phyloP scores from a whole-genome alignment of 2,888 invertebrate species.

The Meiosimyza platycephala region DNA sequence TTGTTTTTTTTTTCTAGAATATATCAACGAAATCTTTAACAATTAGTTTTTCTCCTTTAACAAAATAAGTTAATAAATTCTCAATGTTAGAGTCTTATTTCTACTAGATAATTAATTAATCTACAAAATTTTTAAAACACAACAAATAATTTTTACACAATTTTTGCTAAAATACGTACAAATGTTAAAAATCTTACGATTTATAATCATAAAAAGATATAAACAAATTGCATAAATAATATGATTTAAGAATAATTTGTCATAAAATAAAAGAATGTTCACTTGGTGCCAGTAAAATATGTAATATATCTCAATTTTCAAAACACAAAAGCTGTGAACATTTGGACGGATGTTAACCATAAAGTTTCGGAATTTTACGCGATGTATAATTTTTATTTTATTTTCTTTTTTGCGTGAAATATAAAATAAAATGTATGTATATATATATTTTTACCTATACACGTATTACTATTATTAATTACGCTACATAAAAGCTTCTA shows the following conservation, averaged over 20 bases:
- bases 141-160: slow-evolving; percentile 24
- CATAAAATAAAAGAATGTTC: slow-evolving; percentile 42
- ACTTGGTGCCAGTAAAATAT: slow-evolving; percentile 34
- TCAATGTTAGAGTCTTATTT: slow-evolving; percentile 34
- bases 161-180: slow-evolving; percentile 9
- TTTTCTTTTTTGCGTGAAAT: background rate
- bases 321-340: slow-evolving; percentile 46
- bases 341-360: slow-evolving; percentile 46
- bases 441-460: slow-evolving; percentile 20
- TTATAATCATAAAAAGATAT: slow-evolving; percentile 31
- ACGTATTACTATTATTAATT: slow-evolving; percentile 11
- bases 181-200: slow-evolving; percentile 20
- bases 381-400: background rate
- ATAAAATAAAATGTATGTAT: slow-evolving; percentile 5
- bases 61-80: slow-evolving; percentile 42
- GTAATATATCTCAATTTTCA: slow-evolving; percentile 23
- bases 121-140: slow-evolving; percentile 23
- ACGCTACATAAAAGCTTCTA: slow-evolving; percentile 21
- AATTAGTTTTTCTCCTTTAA: slow-evolving; percentile 36
- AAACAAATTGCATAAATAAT: slow-evolving; percentile 42
- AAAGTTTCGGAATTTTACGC: slow-evolving; percentile 15
- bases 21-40: slow-evolving; percentile 47
- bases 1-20: slow-evolving; percentile 42
- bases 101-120: background rate
- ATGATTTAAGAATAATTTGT: slow-evolving; percentile 44